Evolutionary conservation across 1,140 invertebrate species (phyloP), one percentile per base, ranked within the genome.

Genomic region (Pseudobourletiella spinata): DNA sequence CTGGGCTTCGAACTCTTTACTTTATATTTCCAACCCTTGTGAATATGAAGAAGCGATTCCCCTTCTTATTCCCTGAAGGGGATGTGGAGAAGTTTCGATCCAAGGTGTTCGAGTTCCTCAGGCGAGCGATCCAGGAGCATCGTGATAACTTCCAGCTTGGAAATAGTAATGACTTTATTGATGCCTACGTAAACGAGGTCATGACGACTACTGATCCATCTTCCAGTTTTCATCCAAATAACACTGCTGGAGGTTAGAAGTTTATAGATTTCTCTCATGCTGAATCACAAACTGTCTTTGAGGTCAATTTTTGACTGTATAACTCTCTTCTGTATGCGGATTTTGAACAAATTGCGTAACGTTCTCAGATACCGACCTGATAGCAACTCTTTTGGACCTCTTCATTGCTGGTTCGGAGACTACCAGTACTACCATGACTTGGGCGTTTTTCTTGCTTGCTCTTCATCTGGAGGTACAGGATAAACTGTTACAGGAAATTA

Each of bases 101-200:
- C 14, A 52, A 52, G 24, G 15, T 52, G 50, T 52, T 52, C 22
- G 24, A 52, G 24, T 52, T 52, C 29, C 29, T 73, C n/a, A 59
- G 82, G 71, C 79, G 83, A 24, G 87, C 90, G 73, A 76, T 92
- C 3, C 76, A 84, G 42, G 82, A 81, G 62, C 89, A 92, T 71
- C 85, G 87, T 61, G 75, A 79, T 35, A 82, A 79, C 0, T 86
- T 86, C 62, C 75, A 80, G 59, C 71, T 76, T 63, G 67, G 80
- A 25, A 79, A 82, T 43, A 83, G 85, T 1, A 79, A 85, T 54
- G 88, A 92, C 75, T 83, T 93, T 18, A 91, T 93, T 81, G 89
- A 93, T 69, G 82, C 83, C 14, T 92, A 91, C 71, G 75, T 93
- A 20, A 79, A 48, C 8, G 46, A 48, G 22, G 18, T n/a, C n/a